phyloP scores from a whole-genome alignment of 2,113 vertebrate genomes.

The Lepus europaeus region DNA sequence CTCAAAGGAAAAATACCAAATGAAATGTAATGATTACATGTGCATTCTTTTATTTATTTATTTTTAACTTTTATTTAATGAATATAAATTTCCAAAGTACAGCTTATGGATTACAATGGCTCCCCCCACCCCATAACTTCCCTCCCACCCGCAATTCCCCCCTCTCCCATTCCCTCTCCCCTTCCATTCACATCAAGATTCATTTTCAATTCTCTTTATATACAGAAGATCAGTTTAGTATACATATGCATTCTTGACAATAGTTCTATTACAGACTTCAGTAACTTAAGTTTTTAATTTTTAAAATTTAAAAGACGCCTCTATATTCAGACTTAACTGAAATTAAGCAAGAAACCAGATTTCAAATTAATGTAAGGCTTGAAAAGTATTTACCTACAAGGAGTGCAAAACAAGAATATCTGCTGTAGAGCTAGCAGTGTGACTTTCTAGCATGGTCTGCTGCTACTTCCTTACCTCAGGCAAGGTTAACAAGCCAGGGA shows the following conservation, averaged over 20 bases:
- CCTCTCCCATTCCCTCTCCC: too few species aligned
- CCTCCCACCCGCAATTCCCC: too few species aligned
- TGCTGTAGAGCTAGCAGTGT: background rate
- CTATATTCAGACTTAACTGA: background rate
- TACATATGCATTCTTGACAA: background rate
- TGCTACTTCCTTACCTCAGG: background rate
- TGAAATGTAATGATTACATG: background rate
- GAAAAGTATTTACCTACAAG: background rate
- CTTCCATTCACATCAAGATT: too few species aligned
- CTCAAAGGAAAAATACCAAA: background rate
- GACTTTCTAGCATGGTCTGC: background rate
- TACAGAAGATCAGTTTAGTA: too few species aligned
- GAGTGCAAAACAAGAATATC: background rate
- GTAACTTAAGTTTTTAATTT: background rate
- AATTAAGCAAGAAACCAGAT: background rate
- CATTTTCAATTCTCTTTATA: too few species aligned
- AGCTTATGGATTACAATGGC: too few species aligned
- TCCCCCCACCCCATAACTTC: too few species aligned
- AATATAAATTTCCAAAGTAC: too few species aligned
- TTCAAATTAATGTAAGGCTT: slow-evolving; percentile 8
- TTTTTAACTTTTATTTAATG: too few species aligned
- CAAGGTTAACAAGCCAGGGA: slow-evolving; percentile 1
- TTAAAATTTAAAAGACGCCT: background rate
- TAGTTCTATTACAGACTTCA: background rate
- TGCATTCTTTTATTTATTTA: too few species aligned